Conservation (phyloP, 2,113 vertebrate genomes). For the Typhlomys cinereus region DNA sequence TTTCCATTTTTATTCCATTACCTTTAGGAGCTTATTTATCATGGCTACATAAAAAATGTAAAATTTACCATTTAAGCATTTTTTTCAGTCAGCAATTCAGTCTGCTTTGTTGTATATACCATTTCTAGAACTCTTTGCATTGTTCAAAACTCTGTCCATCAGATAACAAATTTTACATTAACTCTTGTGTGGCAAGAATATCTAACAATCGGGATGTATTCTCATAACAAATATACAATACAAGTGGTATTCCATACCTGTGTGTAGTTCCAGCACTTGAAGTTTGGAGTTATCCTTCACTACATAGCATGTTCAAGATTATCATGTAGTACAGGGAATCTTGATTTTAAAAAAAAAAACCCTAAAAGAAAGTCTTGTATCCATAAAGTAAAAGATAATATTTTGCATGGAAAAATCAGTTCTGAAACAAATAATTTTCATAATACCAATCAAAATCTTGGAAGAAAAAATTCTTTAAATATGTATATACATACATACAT, state of each 20-base stretch:
- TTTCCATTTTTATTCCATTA: slow-evolving; percentile 1
- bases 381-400: not conserved
- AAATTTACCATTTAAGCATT: not conserved
- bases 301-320: not conserved
- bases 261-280: not conserved
- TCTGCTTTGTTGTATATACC: not conserved
- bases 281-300: not conserved
- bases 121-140: not conserved
- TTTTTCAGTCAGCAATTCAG: not conserved
- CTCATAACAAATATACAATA: not conserved
- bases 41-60: not conserved
- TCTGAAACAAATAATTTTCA: slow-evolving; percentile 37
- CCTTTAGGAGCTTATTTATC: not conserved
- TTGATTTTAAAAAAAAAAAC: not conserved
- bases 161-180: not conserved
- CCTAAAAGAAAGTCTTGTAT: not conserved
- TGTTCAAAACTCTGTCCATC: not conserved
- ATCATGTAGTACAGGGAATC: not conserved
- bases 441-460: not conserved
- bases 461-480: slow-evolving; percentile 32
- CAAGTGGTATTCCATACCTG: not conserved
- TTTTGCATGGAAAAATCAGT: not conserved
- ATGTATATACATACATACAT: slow-evolving; percentile 38
- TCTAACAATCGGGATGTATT: not conserved
- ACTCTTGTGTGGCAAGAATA: not conserved